These are phyloP conservation scores for Tanypteryx hageni DNA, from an alignment of 2,888 invertebrate species.

Conservation along the genomic window DNA sequence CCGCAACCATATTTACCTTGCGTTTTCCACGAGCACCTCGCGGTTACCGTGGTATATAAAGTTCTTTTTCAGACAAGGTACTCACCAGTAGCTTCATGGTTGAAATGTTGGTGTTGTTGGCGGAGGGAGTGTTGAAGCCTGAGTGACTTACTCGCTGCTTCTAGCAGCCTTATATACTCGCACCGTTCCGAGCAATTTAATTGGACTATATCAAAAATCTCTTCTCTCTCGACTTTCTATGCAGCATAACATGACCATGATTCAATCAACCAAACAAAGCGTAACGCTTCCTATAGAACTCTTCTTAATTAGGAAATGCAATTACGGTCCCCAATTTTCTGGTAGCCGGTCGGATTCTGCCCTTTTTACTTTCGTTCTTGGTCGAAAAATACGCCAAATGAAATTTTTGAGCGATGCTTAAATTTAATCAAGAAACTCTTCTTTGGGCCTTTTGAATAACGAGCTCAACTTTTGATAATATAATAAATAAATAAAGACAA, in stretches of 20 bases:
- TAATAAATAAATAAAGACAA: too few relatives aligned
- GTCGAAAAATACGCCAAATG: neutral
- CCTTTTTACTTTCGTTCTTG: neutral
- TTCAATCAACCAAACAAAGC: neutral
- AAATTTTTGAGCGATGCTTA: too few relatives aligned
- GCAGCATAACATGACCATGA: neutral
- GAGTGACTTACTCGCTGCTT: neutral
- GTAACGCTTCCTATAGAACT: too few relatives aligned
- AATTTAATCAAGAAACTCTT: too few relatives aligned
- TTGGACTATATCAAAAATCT: neutral
- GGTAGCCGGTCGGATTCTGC: neutral
- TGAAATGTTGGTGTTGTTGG: neutral
- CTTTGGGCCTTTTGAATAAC: too few relatives aligned
- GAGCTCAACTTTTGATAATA: too few relatives aligned
- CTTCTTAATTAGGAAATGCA: neutral
- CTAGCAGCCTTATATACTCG: neutral
- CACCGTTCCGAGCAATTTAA: neutral
- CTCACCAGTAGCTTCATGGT: slow-evolving; percentile 61
- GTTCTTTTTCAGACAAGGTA: neutral
- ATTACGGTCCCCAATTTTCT: neutral
- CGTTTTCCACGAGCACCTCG: neutral
- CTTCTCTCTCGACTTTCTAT: neutral
- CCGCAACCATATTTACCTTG: neutral
- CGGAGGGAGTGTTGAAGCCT: neutral
- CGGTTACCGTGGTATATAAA: neutral